Evolutionary conservation across 2,888 invertebrate species (phyloP), one percentile per base, ranked within the genome.

Genomic region (Ceratothoa steindachneri): DNA sequence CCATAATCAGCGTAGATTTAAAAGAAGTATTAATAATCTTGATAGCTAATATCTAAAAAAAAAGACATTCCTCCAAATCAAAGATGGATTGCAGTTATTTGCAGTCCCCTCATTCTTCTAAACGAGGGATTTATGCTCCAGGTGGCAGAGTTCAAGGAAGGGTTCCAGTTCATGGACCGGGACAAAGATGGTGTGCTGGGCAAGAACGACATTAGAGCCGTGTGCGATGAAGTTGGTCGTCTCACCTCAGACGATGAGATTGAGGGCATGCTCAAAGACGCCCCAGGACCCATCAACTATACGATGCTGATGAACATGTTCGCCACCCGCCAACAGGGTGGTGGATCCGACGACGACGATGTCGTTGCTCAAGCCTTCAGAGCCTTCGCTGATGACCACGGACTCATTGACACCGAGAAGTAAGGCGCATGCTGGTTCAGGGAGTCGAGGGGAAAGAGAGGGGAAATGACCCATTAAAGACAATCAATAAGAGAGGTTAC

Each of bases 91-190:
- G n/a, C n/a, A n/a, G n/a, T n/a, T n/a, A n/a, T n/a, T n/a, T n/a
- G n/a, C n/a, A n/a, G n/a, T n/a, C n/a, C n/a, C n/a, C n/a, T n/a
- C n/a, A n/a, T n/a, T n/a, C n/a, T n/a, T n/a, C n/a, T n/a, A n/a
- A n/a, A n/a, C n/a, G n/a, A n/a, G n/a, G n/a, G n/a, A n/a, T n/a
- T n/a, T n/a, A 12, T 7, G 0, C 30, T 51, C 27, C 73, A 78
- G 70, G 93, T 95, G 84, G 93, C 94, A 83, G 95, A 95, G 87
- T 95, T 95, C 90, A 95, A 95, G 87, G 94, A 94, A 91, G 95
- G 93, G 84, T 95, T 95, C 91, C 91, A 91, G 87, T 90, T 95
- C 83, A 95, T 95, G 92, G 95, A 95, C 88, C 90, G 91, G 86
- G 94, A 95, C 88, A 95, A 95, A 87, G 95, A 95, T 85, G 93